phyloP scores from a whole-genome alignment of 2,113 vertebrate genomes.

The Calypte anna region DNA sequence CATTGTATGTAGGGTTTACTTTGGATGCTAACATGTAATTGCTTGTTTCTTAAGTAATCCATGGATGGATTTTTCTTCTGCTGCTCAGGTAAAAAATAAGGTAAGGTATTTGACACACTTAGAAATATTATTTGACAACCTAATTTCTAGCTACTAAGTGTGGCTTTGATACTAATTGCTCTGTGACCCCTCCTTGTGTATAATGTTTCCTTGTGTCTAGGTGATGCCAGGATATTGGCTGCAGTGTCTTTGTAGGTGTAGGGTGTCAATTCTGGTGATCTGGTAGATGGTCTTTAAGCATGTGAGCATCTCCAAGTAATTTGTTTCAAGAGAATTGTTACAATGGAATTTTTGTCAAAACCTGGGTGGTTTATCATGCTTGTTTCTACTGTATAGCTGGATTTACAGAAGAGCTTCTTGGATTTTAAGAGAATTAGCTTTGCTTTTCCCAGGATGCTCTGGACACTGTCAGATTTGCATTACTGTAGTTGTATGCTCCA shows the following conservation, averaged over 20 bases:
- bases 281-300: not conserved
- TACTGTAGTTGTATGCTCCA: not conserved
- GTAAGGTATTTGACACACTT: not conserved
- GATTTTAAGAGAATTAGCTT: not conserved
- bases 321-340: not conserved
- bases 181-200: accelerated
- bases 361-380: not conserved
- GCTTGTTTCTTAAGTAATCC: not conserved
- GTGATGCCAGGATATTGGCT: not conserved
- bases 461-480: not conserved
- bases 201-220: not conserved
- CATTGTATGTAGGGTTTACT: not conserved
- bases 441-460: not conserved
- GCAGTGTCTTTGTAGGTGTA: not conserved
- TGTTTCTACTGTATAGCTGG: not conserved
- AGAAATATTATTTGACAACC: not conserved
- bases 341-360: not conserved
- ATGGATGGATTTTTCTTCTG: not conserved
- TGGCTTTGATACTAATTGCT: not conserved
- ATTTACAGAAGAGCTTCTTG: not conserved
- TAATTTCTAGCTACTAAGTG: not conserved
- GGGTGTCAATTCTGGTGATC: not conserved
- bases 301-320: not conserved
- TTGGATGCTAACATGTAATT: accelerated
- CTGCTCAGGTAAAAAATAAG: not conserved